phyloP scores from a whole-genome alignment of 2,888 invertebrate genomes.

The Sicus ferrugineus region DNA sequence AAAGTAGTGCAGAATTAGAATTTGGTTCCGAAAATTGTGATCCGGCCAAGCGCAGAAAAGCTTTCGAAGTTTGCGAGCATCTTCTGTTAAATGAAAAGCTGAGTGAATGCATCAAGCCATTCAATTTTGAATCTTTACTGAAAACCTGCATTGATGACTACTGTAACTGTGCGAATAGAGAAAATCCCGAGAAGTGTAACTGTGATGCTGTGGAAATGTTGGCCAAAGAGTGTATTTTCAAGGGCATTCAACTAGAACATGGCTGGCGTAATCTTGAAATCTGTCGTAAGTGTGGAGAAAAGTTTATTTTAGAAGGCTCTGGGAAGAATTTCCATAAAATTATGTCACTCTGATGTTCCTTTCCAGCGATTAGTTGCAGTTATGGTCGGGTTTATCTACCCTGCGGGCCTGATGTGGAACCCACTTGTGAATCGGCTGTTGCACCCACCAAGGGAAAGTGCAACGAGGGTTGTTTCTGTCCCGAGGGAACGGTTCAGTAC shows the following conservation, averaged over 20 bases:
- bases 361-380: conserved; percentile 77
- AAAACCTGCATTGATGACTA: conserved; percentile 83
- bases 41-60: conserved; percentile 58
- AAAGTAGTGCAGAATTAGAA: conserved; percentile 55
- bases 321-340: background rate
- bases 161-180: conserved; percentile 71
- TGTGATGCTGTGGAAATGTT: conserved; percentile 81
- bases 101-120: conserved; percentile 71
- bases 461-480: conserved; percentile 90
- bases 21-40: conserved; percentile 55
- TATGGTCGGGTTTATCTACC: conserved; percentile 79
- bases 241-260: conserved; percentile 70
- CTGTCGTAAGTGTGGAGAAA: conserved; percentile 74
- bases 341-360: background rate
- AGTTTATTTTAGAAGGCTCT: background rate
- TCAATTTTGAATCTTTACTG: conserved; percentile 73
- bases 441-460: conserved; percentile 67
- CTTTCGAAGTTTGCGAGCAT: conserved; percentile 70
- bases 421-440: conserved; percentile 73
- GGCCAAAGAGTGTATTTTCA: conserved; percentile 77
- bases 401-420: conserved; percentile 78
- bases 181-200: conserved; percentile 73
- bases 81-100: conserved; percentile 74
- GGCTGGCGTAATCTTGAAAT: conserved; percentile 81
- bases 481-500: conserved; percentile 77